Evolutionary conservation across 2,797 vertebrate genomes (phyloP), one percentile per base, ranked within the genome.

Genomic region (Silurus aristotelis): DNA sequence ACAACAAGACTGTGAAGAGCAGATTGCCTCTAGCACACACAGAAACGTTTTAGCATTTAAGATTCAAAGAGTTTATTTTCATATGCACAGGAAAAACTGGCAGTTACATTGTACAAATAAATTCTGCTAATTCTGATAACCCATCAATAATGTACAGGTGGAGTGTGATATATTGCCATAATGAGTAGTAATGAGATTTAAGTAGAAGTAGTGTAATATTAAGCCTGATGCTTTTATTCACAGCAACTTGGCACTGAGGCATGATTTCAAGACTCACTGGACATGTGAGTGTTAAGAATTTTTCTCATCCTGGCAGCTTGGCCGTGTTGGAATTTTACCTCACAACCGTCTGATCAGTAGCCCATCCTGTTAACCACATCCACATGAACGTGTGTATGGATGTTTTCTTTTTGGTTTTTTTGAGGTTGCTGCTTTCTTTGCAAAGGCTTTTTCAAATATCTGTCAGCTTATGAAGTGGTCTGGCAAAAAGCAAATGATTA

Each of bases 381-480:
- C 9, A 19, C 56, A 38, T 56, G 68, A 76, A 76, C 14, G 56
- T 63, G 52, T 56, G 68, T 84, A 77, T 31, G 71, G 10, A 52
- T 77, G 80, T 87, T 61, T 78, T 85, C 83, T 82, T 72, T 72
- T 84, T 89, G 90, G 90, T 83, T 90, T 64, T 85, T 71, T 85
- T n/a, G 67, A 79, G 76, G 20, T 27, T 61, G n/a, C 46, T 58
- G 61, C 6, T 70, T 55, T 43, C 73, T 73, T 61, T 27, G 15
- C 70, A 55, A 43, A 73, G 48, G 80, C 31, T 80, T 70, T 88
- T 91, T 89, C 79, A 86, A 87, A 87, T 83, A 79, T 73, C 31
- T 77, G 82, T 89, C 89, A 87, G 81, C 88, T 92, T 91, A 92
- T 94, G 91, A 93, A 90, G 88, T 87, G 84, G 88, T 90, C 89